These are phyloP conservation scores for Meda fulgida DNA, from an alignment of 2,797 vertebrate genomes.

Conservation along the genomic window DNA sequence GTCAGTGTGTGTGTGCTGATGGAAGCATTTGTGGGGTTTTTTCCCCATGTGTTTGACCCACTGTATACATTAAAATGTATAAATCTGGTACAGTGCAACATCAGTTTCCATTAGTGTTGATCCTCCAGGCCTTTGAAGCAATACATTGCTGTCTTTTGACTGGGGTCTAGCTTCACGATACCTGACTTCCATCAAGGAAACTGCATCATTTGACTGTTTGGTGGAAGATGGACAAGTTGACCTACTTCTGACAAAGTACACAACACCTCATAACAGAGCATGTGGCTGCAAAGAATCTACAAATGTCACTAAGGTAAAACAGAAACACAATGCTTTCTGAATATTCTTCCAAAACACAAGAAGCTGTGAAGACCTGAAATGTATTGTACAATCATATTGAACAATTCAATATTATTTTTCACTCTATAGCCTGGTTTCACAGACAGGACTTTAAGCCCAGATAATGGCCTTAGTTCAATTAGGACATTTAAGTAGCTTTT, in stretches of 20 bases:
- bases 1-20: slow-evolving; percentile 5
- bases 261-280: neutral
- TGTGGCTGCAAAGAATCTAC: neutral
- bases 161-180: slow-evolving; percentile 5
- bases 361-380: neutral
- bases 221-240: neutral
- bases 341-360: neutral
- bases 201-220: slow-evolving; percentile 16
- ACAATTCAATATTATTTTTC: neutral
- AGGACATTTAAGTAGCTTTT: too few species aligned
- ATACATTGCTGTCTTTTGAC: neutral
- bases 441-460: too few species aligned
- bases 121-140: neutral
- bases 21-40: neutral
- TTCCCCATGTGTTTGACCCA: neutral
- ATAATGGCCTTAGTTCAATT: neutral
- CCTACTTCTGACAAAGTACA: slow-evolving; percentile 18
- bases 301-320: neutral
- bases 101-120: neutral
- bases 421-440: neutral
- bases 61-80: neutral
- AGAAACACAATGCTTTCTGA: neutral
- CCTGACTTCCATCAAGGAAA: slow-evolving; percentile 8
- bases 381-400: neutral
- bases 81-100: neutral